Percentiles rank a stretch among this genome's conserved stretches.
phyloP scores from a whole-genome alignment of 2,113 vertebrate genomes.

The Peucedramus taeniatus region DNA sequence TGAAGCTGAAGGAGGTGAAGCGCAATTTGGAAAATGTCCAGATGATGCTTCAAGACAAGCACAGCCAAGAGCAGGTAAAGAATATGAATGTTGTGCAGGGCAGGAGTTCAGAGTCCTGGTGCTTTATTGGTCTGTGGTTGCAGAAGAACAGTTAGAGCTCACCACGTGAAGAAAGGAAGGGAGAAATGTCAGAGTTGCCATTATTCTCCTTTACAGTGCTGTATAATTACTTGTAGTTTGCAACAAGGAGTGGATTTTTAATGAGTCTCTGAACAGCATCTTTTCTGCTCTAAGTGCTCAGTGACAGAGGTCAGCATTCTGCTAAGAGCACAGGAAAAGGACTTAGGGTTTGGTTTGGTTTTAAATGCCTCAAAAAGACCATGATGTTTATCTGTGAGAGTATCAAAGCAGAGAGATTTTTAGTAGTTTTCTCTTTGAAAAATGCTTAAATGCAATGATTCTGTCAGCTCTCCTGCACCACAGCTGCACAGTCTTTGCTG shows the following conservation, averaged over 20 bases:
- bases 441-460: not conserved
- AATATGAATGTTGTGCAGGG: not conserved
- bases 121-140: not conserved
- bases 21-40: conserved; percentile 83
- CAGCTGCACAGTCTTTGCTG: not conserved
- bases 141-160: not conserved
- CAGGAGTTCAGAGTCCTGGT: not conserved
- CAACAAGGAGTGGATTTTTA: not conserved
- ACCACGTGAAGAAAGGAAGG: not conserved
- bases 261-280: not conserved
- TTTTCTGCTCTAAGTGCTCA: not conserved
- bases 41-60: conserved; percentile 78
- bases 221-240: not conserved
- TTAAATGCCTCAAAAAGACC: not conserved
- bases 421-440: not conserved
- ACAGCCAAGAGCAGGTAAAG: conserved; percentile 72
- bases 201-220: not conserved
- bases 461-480: not conserved
- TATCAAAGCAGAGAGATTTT: not conserved
- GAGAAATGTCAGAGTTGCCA: not conserved
- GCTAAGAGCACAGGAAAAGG: not conserved
- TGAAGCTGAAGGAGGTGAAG: conserved; percentile 84
- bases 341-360: not conserved
- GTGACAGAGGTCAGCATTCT: not conserved
- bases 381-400: not conserved